These are phyloP conservation scores for Capreolus pygargus DNA, from an alignment of 2,113 vertebrate species.

Conservation along the genomic window DNA sequence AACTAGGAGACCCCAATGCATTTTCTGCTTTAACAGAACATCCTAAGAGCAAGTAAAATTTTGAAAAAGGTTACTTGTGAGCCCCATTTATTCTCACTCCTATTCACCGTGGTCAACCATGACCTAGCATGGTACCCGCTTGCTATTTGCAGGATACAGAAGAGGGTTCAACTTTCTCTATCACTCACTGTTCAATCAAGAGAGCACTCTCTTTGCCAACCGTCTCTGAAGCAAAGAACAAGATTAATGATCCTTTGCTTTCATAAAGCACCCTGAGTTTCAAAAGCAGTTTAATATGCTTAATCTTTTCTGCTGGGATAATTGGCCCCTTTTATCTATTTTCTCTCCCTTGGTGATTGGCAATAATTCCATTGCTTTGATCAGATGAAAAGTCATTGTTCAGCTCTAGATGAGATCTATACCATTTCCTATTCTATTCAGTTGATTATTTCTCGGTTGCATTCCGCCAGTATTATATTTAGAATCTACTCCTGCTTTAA, in stretches of 20 bases:
- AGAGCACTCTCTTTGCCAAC: background rate
- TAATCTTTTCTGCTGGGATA: background rate
- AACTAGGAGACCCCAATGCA: background rate
- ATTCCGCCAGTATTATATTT: background rate
- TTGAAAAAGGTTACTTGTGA: background rate
- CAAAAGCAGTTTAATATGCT: background rate
- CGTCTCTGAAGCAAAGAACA: background rate
- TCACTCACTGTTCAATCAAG: background rate
- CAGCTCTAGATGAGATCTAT: background rate
- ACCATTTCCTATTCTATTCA: background rate
- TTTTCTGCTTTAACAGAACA: background rate
- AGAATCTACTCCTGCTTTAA: background rate
- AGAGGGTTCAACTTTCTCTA: background rate
- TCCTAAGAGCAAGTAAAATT: background rate
- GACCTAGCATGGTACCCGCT: background rate
- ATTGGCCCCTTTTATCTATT: background rate
- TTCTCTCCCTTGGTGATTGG: background rate
- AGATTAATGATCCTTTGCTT: background rate
- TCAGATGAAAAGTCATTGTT: background rate
- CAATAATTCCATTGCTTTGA: background rate
- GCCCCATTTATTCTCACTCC: background rate
- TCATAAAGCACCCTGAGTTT: background rate
- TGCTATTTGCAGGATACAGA: background rate
- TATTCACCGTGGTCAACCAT: background rate
- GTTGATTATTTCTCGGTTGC: background rate